Base-by-base conservation (phyloP, 2,797 vertebrate species). In the Pteropus rufus region DNA sequence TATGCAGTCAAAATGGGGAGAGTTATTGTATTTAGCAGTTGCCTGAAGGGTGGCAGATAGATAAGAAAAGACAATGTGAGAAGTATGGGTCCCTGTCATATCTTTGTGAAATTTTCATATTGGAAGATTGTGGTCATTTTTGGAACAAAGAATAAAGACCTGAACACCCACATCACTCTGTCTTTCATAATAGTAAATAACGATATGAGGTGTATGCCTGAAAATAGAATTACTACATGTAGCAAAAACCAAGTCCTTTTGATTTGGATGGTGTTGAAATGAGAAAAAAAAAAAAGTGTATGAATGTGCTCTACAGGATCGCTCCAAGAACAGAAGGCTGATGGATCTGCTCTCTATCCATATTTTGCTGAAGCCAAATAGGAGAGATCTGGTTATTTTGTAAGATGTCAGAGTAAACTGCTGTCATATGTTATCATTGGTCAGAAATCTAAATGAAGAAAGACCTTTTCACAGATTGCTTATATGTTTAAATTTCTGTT, bases 11-110 rank as follows among this genome's bases (percentile, higher is more conserved):
- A 75, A 89, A 34, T 70, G 5, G 21, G 11, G 7, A 70, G 49
- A 67, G 15, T 14, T 9, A 69, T 39, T 36, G 24, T 95, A 73
- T 91, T 91, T 94, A 90, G 58, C n/a, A 89, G 76, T 86, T 95
- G 58, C 92, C 92, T 91, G 81, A 96, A 95, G 44, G 44, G 86
- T 96, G 93, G 94, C 93, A 87, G 1, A 96, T 97, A 96, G 64
- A 81, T 91, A 94, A 81, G 44, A 85, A 88, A 90, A 92, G 87
- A 26, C 23, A 39, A 9, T 82, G 24, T 76, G 70, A 84, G 7
- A 92, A 87, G 29, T 56, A 41, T 62, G 24, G 36, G 76, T 93
- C 91, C 23, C 56, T 73, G n/a, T 5, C 14, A 31, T 36, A 83
- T 62, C 89, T 85, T 92, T 6, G 24, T 86, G n/a, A 36, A 69